Percentiles rank a stretch among this genome's conserved stretches.
These are phyloP conservation scores for Pungitius pungitius DNA, from an alignment of 2,113 vertebrate species.

Conservation along the genomic window DNA sequence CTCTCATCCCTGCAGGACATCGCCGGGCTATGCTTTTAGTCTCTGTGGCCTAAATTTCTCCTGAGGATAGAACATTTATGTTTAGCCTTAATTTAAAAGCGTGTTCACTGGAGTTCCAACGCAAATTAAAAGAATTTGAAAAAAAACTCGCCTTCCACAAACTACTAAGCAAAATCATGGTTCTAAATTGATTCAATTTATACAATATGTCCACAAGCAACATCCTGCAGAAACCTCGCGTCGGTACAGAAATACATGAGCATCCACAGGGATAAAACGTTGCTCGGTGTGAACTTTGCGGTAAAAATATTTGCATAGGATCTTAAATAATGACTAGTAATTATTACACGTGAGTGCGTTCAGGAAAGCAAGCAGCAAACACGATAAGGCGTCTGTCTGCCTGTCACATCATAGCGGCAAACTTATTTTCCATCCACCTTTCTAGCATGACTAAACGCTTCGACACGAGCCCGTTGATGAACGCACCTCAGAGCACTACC, in stretches of 20 bases:
- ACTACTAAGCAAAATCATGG: neutral
- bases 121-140: too few species aligned
- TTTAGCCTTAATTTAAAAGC: neutral
- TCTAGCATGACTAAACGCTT: too few species aligned
- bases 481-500: too few species aligned
- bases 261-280: neutral
- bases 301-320: neutral
- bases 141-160: too few species aligned
- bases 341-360: neutral
- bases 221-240: too few species aligned
- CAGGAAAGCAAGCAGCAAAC: neutral
- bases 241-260: too few species aligned
- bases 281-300: neutral
- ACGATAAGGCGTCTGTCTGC: neutral
- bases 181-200: neutral
- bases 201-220: too few species aligned
- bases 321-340: neutral
- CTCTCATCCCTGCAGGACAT: constrained; percentile 12
- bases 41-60: neutral
- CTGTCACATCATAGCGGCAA: too few species aligned
- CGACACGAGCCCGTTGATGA: too few species aligned
- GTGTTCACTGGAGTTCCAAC: neutral
- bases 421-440: too few species aligned
- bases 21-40: constrained; percentile 24
- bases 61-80: neutral